phyloP scores from a whole-genome alignment of 2,113 vertebrate genomes.

The Sinocyclocheilus grahami region DNA sequence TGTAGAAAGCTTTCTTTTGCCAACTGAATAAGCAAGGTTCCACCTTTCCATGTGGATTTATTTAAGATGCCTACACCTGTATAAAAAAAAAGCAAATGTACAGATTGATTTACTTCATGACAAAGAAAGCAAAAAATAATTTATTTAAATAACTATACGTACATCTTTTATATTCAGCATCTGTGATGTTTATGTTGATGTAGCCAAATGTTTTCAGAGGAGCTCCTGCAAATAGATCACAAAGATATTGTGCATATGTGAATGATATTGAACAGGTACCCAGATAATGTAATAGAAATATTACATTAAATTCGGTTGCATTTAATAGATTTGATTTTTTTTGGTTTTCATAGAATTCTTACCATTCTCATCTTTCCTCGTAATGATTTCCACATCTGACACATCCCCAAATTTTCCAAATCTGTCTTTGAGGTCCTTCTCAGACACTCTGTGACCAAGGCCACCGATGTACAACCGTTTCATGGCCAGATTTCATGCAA shows the following conservation, averaged over 20 bases:
- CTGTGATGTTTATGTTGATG: slow-evolving; percentile 83
- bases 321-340: neutral
- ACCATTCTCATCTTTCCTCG: slow-evolving; percentile 86
- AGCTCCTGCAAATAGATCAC: slow-evolving; percentile 74
- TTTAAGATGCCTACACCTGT: slow-evolving; percentile 88
- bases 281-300: neutral
- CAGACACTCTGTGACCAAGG: slow-evolving; percentile 79
- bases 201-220: slow-evolving; percentile 89
- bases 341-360: slow-evolving; percentile 45
- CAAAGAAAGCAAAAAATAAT: neutral
- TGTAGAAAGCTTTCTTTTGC: slow-evolving; percentile 95
- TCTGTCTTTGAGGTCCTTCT: slow-evolving; percentile 86
- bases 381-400: slow-evolving; percentile 84
- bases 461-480: slow-evolving; percentile 89
- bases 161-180: slow-evolving; percentile 85
- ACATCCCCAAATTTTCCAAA: slow-evolving; percentile 90
- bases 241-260: neutral
- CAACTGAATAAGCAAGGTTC: slow-evolving; percentile 87
- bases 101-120: neutral
- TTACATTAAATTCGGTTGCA: neutral
- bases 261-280: neutral
- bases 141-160: slow-evolving; percentile 59
- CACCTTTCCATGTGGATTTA: slow-evolving; percentile 95
- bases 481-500: slow-evolving; percentile 49
- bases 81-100: slow-evolving; percentile 25